phyloP scores from a whole-genome alignment of 2,113 vertebrate genomes.

The Meriones unguiculatus region DNA sequence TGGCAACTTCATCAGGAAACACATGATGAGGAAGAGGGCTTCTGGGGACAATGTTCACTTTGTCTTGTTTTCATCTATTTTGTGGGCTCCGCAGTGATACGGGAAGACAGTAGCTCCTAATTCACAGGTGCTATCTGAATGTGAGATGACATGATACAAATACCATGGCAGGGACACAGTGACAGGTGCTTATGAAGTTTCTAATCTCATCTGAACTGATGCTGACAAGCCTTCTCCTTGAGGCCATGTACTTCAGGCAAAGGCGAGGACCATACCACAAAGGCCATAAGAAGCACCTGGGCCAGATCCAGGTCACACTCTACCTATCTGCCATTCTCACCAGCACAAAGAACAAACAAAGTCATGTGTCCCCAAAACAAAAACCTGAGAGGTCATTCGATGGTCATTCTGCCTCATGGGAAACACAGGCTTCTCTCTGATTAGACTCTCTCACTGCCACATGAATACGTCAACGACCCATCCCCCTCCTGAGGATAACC shows the following conservation, averaged over 20 bases:
- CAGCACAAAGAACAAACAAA: background rate
- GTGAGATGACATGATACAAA: background rate
- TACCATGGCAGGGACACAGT: fast-evolving
- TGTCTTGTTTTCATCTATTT: background rate
- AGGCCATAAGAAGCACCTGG: background rate
- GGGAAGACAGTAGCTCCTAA: no score
- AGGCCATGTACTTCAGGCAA: background rate
- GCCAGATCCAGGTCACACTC: background rate
- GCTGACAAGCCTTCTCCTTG: background rate
- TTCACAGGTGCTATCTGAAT: background rate
- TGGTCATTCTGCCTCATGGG: background rate
- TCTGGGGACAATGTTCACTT: background rate
- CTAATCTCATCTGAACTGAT: background rate
- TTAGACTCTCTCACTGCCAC: background rate
- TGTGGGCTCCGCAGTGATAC: background rate
- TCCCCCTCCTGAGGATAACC: background rate
- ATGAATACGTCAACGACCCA: background rate
- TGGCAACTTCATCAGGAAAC: background rate
- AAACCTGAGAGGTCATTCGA: background rate
- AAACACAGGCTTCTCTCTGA: background rate
- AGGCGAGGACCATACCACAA: fast-evolving
- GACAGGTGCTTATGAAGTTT: background rate
- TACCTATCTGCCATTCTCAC: no score
- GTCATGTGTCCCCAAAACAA: background rate
- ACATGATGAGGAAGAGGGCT: background rate